Base-by-base conservation (phyloP, 2,888 invertebrate species). In the Subacronicta megacephala region DNA sequence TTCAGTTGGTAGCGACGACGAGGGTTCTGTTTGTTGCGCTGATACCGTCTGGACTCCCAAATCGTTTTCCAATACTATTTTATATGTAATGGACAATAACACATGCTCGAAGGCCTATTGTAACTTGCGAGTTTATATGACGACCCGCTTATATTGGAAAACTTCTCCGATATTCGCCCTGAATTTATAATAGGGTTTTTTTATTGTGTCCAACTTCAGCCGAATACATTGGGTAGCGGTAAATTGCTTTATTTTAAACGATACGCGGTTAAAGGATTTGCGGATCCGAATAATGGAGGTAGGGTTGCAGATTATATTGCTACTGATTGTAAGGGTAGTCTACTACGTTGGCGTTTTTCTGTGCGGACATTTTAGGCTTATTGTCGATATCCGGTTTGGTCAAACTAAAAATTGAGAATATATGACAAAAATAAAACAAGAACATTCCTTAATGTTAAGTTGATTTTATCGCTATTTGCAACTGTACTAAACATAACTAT, bases 41-140 rank as follows among this genome's bases (percentile, higher is more conserved):
- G 62, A 59, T 61, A 56, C 69, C 83, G 84, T 85, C 87, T 84
- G 85, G 86, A 83, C 81, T 79, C 77, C 58, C 79, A 85, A 91
- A 92, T 92, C 88, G 92, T 91, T 92, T 92, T 90, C 91, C 90
- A 79, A 92, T 92, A 92, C 81, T 84, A 86, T 87, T 90, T 85
- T 88, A 85, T 89, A 83, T 85, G 87, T 89, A 88, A 90, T 87
- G 88, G 88, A 88, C 85, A 89, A 89, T 90, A 88, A 90, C 88
- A 87, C 83, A 85, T 80, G 87, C 76, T 80, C 73, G 72, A 58
- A 79, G 75, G 81, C 80, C 80, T 79, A 77, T 82, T 79, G 77
- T 72, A 52, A 55, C 62, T 62, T 42, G 75, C 64, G 77, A 77
- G 71, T 76, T 74, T 73, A 68, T 73, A 71, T 70, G 75, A 80